Base-by-base conservation (phyloP, 2,888 invertebrate species). In the Cremastinae sp. region DNA sequence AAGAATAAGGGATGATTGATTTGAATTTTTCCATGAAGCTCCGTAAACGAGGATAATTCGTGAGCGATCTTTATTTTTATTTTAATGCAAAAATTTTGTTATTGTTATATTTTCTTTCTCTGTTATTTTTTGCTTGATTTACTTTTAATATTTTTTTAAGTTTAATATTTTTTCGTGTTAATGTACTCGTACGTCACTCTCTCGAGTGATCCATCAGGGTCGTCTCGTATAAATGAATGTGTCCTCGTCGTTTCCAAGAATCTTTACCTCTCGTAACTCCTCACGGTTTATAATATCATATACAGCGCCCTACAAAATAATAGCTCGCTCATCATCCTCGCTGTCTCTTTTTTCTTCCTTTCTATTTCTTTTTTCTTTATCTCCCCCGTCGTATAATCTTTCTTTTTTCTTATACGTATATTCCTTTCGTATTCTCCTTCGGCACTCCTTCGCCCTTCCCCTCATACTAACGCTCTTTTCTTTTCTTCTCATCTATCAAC, bases 401-500 rank as follows among this genome's bases (percentile, higher is more conserved):
- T n/a, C n/a, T n/a, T 74, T 61, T 61, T 55, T 35, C n/a, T 8
- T 49, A 64, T 43, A 69, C 62, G 77, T 61, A 65, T 75, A 71
- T 79, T 72, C 59, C 70, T 56, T 51, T 59, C 41, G 56, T 70
- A 53, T 51, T 56, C 49, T 16, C n/a, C 56, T 20, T 37, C 12
- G 10, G 5, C 45, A 35, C 51, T 73, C 73, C 45, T 61, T 65
- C 71, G 62, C 78, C 66, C 75, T 72, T 45, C 12, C 35, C 22
- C 20, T 8, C 53, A n/a, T 68, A 68, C 72, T 78, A 71, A 75
- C 16, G 28, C 41, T n/a, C 53, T 22, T 37, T 69, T 53, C 77
- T 78, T 82, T 79, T 81, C 80, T 74, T 81, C 79, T 85, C 85
- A 84, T 86, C 86, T 84, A 86, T 86, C 86, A 84, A 83, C 76